Conservation (phyloP, 2,797 vertebrate species). For the Gouania willdenowi region DNA sequence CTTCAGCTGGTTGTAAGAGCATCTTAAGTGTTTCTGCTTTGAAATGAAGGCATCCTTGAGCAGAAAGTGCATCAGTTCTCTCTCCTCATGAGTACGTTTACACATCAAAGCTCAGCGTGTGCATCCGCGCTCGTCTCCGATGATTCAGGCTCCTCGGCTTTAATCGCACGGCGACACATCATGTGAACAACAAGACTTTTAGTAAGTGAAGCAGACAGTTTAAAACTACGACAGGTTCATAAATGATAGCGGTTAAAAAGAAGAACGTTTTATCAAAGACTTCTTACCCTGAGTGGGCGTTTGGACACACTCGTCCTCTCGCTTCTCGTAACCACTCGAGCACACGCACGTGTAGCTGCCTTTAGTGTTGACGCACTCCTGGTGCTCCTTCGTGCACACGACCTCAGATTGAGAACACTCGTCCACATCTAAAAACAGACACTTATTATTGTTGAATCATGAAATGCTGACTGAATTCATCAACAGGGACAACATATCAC, state of each 20-base stretch:
- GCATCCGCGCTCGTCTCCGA: slow-evolving; percentile 6
- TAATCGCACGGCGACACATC: not conserved
- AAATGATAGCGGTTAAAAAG: too few relatives aligned
- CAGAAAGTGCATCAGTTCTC: not conserved
- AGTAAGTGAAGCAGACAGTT: too few relatives aligned
- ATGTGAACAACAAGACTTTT: too few relatives aligned
- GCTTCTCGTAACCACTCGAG: slow-evolving; percentile 67
- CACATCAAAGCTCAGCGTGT: slow-evolving; percentile 66
- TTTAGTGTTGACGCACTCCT: slow-evolving; percentile 83
- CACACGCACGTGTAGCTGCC: slow-evolving; percentile 86
- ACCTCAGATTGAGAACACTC: slow-evolving; percentile 79
- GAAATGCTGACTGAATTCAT: too few relatives aligned
- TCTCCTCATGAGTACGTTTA: slow-evolving; percentile 1
- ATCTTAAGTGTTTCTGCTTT: slow-evolving; percentile 45
- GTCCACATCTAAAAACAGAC: slow-evolving; percentile 81
- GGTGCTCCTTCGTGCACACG: slow-evolving; percentile 70
- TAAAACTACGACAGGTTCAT: too few relatives aligned
- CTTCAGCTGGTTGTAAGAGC: slow-evolving; percentile 22
- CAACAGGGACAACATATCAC: too few relatives aligned
- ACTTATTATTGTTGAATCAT: too few relatives aligned
- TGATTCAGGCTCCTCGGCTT: slow-evolving; percentile 28
- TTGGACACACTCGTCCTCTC: slow-evolving; percentile 52
- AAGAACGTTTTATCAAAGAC: too few relatives aligned
- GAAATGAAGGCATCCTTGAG: slow-evolving; percentile 5
- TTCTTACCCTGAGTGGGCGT: slow-evolving; percentile 35